These are phyloP conservation scores for Microhierax caerulescens DNA, from an alignment of 2,797 vertebrate species.

Conservation along the genomic window DNA sequence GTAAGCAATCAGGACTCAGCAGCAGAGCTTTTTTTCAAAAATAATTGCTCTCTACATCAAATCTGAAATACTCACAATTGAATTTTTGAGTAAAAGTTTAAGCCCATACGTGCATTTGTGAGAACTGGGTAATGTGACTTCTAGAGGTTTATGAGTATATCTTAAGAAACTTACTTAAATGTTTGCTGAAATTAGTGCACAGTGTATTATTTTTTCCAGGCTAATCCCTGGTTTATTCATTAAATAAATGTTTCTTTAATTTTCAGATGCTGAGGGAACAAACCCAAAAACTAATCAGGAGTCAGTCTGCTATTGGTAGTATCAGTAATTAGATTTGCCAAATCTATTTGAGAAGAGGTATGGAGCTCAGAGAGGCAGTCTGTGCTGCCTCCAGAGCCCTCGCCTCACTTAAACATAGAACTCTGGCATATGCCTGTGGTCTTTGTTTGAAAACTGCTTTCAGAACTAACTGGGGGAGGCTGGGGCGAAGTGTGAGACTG, in stretches of 20 bases:
- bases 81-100: not conserved
- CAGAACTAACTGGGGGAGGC: not conserved
- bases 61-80: not conserved
- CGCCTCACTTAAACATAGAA: not conserved
- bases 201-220: not conserved
- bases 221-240: not conserved
- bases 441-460: not conserved
- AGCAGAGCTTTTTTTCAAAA: not conserved
- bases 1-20: not conserved
- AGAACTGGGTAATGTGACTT: not conserved
- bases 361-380: not conserved
- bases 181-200: not conserved
- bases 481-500: not conserved
- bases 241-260: not conserved
- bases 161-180: not conserved
- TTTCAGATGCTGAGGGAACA: constrained; percentile 15
- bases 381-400: not conserved
- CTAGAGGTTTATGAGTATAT: not conserved
- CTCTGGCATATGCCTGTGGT: not conserved
- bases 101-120: not conserved
- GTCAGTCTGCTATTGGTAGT: not conserved
- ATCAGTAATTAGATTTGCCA: not conserved
- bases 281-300: not conserved
- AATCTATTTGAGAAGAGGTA: not conserved
- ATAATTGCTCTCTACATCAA: not conserved